A percentile compares a stretch with the other conserved stretches of the same genome.
Conservation (phyloP, 2,797 vertebrate genomes). For the Pelochelys cantorii region DNA sequence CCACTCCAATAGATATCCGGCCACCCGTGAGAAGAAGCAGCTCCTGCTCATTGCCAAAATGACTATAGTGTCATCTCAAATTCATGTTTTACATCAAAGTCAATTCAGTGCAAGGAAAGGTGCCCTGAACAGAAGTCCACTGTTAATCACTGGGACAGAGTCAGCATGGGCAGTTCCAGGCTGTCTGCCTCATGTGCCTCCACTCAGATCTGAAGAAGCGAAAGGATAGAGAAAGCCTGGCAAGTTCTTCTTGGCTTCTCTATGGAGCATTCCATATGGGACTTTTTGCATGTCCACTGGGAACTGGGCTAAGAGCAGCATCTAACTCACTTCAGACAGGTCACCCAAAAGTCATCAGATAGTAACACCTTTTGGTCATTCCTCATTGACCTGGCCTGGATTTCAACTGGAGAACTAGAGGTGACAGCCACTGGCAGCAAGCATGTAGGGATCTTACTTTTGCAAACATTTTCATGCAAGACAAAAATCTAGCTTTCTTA, state of each 20-base stretch:
- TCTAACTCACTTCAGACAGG: fast-evolving
- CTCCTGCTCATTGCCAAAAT: conserved; percentile 29
- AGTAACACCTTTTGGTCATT: conserved; percentile 26
- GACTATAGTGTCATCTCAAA: neutral
- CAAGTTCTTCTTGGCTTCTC: neutral
- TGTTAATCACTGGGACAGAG: conserved; percentile 44
- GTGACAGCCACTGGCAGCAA: neutral
- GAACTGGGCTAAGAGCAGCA: neutral
- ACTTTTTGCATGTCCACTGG: neutral
- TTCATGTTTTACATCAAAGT: conserved; percentile 42
- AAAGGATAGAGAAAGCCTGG: neutral
- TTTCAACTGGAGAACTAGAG: neutral
- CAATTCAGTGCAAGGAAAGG: conserved; percentile 34
- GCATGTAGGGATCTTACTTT: neutral
- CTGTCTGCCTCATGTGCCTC: neutral
- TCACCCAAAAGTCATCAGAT: neutral
- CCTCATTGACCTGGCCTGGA: neutral
- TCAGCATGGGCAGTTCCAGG: conserved; percentile 21
- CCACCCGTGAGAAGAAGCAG: conserved; percentile 12
- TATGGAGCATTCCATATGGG: neutral
- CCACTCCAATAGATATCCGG: neutral
- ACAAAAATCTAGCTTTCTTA: neutral
- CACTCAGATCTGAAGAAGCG: neutral
- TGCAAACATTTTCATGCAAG: neutral
- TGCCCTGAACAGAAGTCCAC: conserved; percentile 17